These are phyloP conservation scores for Melanogrammus aeglefinus DNA, from an alignment of 2,797 vertebrate genomes.

Conservation along the genomic window DNA sequence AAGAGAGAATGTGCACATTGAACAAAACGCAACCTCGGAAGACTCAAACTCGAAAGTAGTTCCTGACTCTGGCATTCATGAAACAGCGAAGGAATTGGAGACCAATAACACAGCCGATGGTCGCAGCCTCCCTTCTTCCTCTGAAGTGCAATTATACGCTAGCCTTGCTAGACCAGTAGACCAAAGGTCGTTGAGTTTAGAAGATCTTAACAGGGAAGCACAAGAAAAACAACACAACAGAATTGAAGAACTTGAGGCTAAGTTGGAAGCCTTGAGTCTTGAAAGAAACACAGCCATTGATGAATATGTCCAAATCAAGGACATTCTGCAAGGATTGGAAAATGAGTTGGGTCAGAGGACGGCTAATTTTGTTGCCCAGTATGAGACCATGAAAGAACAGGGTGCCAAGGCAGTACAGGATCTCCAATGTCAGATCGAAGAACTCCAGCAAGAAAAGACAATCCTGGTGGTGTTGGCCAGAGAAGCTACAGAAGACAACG, in stretches of 20 bases:
- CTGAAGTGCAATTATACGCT: slow-evolving; percentile 9
- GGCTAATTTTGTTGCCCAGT: slow-evolving; percentile 81
- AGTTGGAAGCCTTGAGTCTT: slow-evolving; percentile 70
- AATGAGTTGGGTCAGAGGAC: slow-evolving; percentile 83
- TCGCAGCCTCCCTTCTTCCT: neutral
- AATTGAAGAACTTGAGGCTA: slow-evolving; percentile 71
- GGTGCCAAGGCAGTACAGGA: slow-evolving; percentile 76
- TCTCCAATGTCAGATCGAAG: slow-evolving; percentile 75
- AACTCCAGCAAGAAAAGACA: slow-evolving; percentile 54
- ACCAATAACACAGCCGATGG: slow-evolving; percentile 61
- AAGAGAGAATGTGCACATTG: slow-evolving; percentile 72
- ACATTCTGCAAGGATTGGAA: slow-evolving; percentile 81
- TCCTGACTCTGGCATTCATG: slow-evolving; percentile 56
- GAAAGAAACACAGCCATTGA: slow-evolving; percentile 81
- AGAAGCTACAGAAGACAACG: slow-evolving; percentile 78
- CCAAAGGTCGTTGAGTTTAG: slow-evolving; percentile 20
- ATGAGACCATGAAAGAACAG: slow-evolving; percentile 84
- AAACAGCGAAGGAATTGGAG: slow-evolving; percentile 63
- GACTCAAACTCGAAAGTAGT: slow-evolving; percentile 1
- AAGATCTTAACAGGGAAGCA: slow-evolving; percentile 62
- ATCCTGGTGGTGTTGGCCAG: slow-evolving; percentile 28
- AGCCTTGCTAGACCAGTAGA: slow-evolving; percentile 14
- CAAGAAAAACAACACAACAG: slow-evolving; percentile 64
- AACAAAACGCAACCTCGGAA: slow-evolving; percentile 13
- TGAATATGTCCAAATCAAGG: slow-evolving; percentile 79